Conservation (phyloP, 2,888 invertebrate genomes). For the Clepsis dumicolana region DNA sequence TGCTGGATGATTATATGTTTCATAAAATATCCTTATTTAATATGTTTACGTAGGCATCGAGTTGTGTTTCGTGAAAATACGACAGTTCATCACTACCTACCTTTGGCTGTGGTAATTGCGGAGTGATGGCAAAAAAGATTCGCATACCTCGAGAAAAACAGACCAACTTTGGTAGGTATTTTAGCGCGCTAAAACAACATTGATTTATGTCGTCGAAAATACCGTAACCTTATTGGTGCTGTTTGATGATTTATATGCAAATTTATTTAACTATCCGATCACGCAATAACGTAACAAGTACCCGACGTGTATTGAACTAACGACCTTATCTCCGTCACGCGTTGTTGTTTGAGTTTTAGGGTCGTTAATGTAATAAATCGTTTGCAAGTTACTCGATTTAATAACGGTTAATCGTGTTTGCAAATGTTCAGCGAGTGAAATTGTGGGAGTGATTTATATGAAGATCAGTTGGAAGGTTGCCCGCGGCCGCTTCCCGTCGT, state of each 20-base stretch:
- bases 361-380: constrained; percentile 54
- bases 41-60: neutral
- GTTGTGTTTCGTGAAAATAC: neutral
- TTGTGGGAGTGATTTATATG: constrained; percentile 74
- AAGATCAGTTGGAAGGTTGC: constrained; percentile 72
- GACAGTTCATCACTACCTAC: neutral
- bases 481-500: constrained; percentile 51
- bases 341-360: constrained; percentile 44
- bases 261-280: constrained; percentile 14
- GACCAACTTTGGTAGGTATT: neutral
- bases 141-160: constrained; percentile 6
- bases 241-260: constrained; percentile 14
- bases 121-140: constrained; percentile 4
- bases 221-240: neutral
- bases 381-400: constrained; percentile 66
- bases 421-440: constrained; percentile 64
- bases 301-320: constrained; percentile 21
- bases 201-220: constrained; percentile 28
- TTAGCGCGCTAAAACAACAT: constrained; percentile 17
- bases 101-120: neutral
- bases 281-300: constrained; percentile 17
- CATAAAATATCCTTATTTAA: too few relatives aligned
- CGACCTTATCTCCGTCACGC: constrained; percentile 12
- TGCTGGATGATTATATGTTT: too few relatives aligned
- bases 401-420: constrained; percentile 74